These are phyloP conservation scores for Mimumesa dahlbomi DNA, from an alignment of 2,888 invertebrate species.

Conservation along the genomic window DNA sequence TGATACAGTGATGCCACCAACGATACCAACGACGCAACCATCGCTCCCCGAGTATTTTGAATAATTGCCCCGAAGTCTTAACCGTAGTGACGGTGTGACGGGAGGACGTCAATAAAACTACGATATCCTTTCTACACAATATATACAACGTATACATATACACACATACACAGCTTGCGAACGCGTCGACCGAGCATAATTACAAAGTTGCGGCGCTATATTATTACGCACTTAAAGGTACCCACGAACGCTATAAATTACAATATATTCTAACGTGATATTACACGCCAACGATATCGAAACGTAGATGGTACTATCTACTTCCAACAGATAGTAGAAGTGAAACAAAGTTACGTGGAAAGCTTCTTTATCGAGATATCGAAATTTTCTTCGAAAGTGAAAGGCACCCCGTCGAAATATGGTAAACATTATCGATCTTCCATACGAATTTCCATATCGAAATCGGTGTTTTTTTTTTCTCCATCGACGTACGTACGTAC, in stretches of 20 bases:
- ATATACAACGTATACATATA: not conserved
- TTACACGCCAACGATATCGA: no score
- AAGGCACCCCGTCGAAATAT: no score
- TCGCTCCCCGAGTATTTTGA: conserved; percentile 15
- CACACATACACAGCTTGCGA: no score
- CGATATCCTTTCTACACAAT: conserved; percentile 27
- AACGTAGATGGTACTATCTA: no score
- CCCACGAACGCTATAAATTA: conserved; percentile 19
- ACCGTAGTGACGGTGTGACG: not conserved
- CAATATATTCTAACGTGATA: conserved; percentile 18
- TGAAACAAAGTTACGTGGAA: no score
- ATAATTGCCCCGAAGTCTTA: conserved; percentile 22
- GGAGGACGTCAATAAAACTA: conserved; percentile 28
- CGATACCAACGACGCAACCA: not conserved
- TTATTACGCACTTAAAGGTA: conserved; percentile 28
- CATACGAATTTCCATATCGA: conserved; percentile 36
- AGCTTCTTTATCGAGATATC: no score
- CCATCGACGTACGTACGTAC: no score
- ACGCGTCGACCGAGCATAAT: conserved; percentile 17
- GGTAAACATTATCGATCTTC: conserved; percentile 16
- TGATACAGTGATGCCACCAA: not conserved
- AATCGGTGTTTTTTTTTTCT: not conserved
- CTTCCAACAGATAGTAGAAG: no score
- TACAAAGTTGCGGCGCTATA: conserved; percentile 20
- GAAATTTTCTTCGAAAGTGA: no score